phyloP scores from a whole-genome alignment of 2,113 vertebrate genomes.

The Aegotheles bennettii region DNA sequence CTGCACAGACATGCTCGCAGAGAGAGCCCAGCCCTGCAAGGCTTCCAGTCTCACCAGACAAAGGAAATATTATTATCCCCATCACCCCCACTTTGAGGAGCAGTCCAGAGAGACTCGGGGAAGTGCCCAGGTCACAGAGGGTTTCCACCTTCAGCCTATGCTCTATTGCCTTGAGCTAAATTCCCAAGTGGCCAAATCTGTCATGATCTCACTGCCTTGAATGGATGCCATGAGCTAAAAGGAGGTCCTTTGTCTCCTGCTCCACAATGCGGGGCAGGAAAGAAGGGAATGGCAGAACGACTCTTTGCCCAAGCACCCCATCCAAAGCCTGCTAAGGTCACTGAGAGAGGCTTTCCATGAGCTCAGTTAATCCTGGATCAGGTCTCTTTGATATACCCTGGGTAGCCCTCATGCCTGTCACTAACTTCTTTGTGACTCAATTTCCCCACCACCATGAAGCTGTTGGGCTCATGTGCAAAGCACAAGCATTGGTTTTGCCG shows the following conservation, averaged over 20 bases:
- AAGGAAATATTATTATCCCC: background rate
- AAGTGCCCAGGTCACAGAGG: background rate
- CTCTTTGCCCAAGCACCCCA: background rate
- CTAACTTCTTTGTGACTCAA: background rate
- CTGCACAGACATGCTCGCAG: constrained; percentile 20
- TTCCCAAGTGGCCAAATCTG: background rate
- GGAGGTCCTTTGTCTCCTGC: background rate
- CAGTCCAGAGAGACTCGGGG: background rate
- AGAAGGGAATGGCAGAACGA: background rate
- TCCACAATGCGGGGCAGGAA: background rate
- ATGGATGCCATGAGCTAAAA: background rate
- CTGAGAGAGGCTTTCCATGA: background rate
- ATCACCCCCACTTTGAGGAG: background rate
- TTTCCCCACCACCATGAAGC: background rate
- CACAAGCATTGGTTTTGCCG: background rate
- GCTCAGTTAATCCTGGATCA: background rate
- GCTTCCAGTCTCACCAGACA: background rate
- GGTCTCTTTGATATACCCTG: background rate
- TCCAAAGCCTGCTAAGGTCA: background rate
- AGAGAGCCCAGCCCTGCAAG: background rate
- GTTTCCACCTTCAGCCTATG: background rate
- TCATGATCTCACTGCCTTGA: background rate
- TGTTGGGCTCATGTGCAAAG: background rate
- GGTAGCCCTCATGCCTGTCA: background rate
- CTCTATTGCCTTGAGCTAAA: background rate